Evolutionary conservation across 2,797 vertebrate species (phyloP).

Genomic region (Sebastes wilsoni): DNA sequence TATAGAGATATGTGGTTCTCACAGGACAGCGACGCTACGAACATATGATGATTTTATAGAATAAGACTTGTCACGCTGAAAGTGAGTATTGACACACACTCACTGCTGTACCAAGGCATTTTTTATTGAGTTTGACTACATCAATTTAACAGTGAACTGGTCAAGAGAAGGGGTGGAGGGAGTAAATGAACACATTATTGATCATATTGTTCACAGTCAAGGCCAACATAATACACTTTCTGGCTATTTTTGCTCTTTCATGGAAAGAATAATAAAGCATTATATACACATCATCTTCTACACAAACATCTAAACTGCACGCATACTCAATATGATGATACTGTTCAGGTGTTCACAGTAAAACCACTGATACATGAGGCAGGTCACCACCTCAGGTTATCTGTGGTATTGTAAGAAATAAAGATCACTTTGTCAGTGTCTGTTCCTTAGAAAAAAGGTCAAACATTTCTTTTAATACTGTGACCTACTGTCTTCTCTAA

Average conservation of each 20-base stretch:
- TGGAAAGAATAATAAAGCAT: constrained; percentile 88
- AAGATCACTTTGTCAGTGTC: background rate
- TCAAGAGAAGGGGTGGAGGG: constrained; percentile 13
- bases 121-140: constrained; percentile 49
- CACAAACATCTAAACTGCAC: background rate
- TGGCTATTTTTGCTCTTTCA: constrained; percentile 86
- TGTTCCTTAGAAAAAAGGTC: background rate
- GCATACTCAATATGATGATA: background rate
- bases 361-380: background rate
- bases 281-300: constrained; percentile 9
- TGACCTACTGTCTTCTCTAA: background rate
- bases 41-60: background rate
- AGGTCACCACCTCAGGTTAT: background rate
- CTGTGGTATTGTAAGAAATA: background rate
- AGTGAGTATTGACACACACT: constrained; percentile 1
- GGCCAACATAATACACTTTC: constrained; percentile 53
- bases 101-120: constrained; percentile 13
- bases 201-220: constrained; percentile 47
- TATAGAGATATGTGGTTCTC: background rate
- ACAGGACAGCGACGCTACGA: background rate
- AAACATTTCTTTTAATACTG: constrained; percentile 6
- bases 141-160: constrained; percentile 50
- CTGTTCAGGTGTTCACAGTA: background rate
- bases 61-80: fast-evolving
- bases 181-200: constrained; percentile 28